Evolutionary conservation across 2,888 invertebrate genomes (phyloP), one percentile per base, ranked within the genome.

Genomic region (Mesoligia furuncula): DNA sequence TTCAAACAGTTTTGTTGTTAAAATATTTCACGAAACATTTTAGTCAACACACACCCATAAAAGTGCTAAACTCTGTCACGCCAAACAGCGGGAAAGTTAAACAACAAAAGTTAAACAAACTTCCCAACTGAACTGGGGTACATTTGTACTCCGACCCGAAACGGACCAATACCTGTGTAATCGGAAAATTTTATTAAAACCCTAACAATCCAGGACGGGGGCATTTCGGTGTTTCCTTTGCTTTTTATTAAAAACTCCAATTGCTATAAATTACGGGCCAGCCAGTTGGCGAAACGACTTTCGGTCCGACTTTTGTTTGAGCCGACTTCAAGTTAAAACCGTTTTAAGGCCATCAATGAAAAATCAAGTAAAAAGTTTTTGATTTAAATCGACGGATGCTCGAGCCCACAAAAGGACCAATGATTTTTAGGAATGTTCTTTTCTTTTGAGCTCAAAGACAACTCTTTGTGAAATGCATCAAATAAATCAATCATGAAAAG

Each of bases 191-290:
- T 87, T 85, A 85, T 81, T 87, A 85, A 85, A 85, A 85, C 79
- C 81, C 81, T 70, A 87, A 85, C 85, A 87, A 73, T 73, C 79
- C 74, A 77, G 68, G 70, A 20, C 71, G 66, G 66, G 48, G 69
- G 64, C 75, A 62, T 74, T 77, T 81, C 73, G 48, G 64, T 77
- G 62, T 82, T 81, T 80, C 81, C 76, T 81, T 72, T 67, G 81
- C 76, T 81, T 89, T 88, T 89, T 89, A 89, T 89, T 89, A 89
- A 89, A 89, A 89, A 87, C 78, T 84, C 83, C 81, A 74, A 80
- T 73, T 64, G 85, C 87, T 65, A 89, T 89, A 89, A 89, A 89
- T 89, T 88, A 87, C 86, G 65, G 79, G 64, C 73, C 73, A 73
- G 75, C 76, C 78, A 80, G 83, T 85, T 79, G 68, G 66, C 67